Evolutionary conservation across 2,113 vertebrate genomes (phyloP).

Genomic region (Alosa alosa): DNA sequence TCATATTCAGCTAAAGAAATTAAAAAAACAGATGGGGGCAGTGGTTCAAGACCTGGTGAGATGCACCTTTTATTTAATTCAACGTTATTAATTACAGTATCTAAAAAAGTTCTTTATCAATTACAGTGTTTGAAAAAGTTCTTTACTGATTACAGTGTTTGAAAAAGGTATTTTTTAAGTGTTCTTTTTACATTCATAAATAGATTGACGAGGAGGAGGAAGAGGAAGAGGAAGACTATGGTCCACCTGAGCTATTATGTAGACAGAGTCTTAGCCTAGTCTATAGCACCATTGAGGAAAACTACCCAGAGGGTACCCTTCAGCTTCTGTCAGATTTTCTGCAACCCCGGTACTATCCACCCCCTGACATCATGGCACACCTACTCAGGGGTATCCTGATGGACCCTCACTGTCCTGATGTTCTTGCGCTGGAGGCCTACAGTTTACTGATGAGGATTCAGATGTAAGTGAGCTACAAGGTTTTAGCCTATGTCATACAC

Average conservation of each 20-base stretch:
- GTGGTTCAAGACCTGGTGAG: constrained; percentile 53
- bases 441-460: constrained; percentile 88
- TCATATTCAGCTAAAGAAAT: constrained; percentile 51
- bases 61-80: neutral
- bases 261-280: constrained; percentile 81
- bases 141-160: neutral
- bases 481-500: too few species aligned
- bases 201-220: constrained; percentile 38
- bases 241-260: constrained; percentile 69
- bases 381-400: constrained; percentile 81
- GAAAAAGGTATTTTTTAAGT: neutral
- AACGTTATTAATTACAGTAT: neutral
- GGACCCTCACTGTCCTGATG: constrained; percentile 58
- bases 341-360: constrained; percentile 75
- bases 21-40: constrained; percentile 47
- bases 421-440: constrained; percentile 80
- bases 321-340: constrained; percentile 87
- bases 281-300: constrained; percentile 83
- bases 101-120: neutral
- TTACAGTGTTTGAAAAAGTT: neutral
- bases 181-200: neutral
- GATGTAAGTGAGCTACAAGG: constrained; percentile 69
- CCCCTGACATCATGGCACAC: constrained; percentile 75
- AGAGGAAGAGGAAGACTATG: constrained; percentile 43
- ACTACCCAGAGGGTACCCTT: constrained; percentile 80